A percentile compares a stretch with the other conserved stretches of the same genome.
phyloP scores from a whole-genome alignment of 2,797 vertebrate species.

The Siniperca scherzeri region DNA sequence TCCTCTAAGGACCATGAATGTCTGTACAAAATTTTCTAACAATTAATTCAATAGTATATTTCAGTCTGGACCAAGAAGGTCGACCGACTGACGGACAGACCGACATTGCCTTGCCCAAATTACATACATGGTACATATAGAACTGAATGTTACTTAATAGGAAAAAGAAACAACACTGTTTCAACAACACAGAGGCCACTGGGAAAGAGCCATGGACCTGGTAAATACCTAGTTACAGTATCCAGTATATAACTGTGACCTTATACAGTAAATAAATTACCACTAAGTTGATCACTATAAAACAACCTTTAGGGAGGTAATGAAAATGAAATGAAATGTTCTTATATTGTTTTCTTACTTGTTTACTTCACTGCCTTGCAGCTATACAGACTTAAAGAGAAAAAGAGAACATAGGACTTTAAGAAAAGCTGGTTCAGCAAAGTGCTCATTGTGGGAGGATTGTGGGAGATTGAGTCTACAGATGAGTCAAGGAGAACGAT shows the following conservation, averaged over 20 bases:
- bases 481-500: conserved; percentile 64
- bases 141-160: not conserved
- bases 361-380: conserved; percentile 9
- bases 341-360: not conserved
- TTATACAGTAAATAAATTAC: not conserved
- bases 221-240: no score
- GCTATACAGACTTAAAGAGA: conserved; percentile 8
- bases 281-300: not conserved
- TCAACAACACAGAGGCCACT: not conserved
- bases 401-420: conserved; percentile 36
- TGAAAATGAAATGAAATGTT: not conserved
- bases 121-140: not conserved
- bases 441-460: conserved; percentile 54
- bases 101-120: not conserved
- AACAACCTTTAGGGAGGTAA: not conserved
- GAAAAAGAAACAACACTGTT: not conserved
- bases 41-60: not conserved
- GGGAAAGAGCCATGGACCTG: not conserved
- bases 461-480: conserved; percentile 61
- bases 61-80: not conserved
- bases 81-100: no score
- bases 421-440: conserved; percentile 57
- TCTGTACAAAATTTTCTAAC: not conserved
- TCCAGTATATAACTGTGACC: not conserved
- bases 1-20: not conserved